Percentiles rank a stretch among this genome's conserved stretches.
Evolutionary conservation across 2,888 invertebrate genomes (phyloP).

Genomic region (Oscheius myriophilus): DNA sequence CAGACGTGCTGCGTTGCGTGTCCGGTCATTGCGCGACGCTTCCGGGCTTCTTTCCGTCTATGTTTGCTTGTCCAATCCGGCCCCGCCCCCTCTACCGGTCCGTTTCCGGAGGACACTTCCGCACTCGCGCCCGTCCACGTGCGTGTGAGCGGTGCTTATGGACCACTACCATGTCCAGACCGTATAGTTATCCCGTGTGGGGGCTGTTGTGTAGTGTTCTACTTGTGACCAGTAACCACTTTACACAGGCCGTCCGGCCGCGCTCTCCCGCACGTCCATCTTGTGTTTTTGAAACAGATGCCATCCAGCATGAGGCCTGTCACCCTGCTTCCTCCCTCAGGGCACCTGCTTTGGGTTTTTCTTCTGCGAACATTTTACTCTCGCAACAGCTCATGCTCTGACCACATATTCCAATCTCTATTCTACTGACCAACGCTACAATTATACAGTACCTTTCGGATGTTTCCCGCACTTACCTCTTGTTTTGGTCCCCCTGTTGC

Average conservation of each 20-base stretch:
- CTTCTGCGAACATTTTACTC: not conserved
- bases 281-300: conserved; percentile 31
- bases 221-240: conserved; percentile 35
- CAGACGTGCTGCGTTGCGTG: conserved; percentile 24
- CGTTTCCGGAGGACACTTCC: conserved; percentile 30
- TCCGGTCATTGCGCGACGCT: conserved; percentile 30
- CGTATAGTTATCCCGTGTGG: conserved; percentile 21
- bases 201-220: conserved; percentile 30
- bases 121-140: conserved; percentile 25
- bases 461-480: too few species aligned
- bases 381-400: too few species aligned
- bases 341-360: conserved; percentile 19
- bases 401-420: too few species aligned
- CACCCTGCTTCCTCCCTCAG: conserved; percentile 23
- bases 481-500: too few species aligned
- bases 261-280: conserved; percentile 29
- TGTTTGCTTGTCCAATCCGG: conserved; percentile 32
- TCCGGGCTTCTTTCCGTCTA: conserved; percentile 32
- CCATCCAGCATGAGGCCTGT: conserved; percentile 30
- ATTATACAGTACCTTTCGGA: too few species aligned
- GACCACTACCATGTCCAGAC: not conserved
- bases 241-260: conserved; percentile 28
- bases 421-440: too few species aligned
- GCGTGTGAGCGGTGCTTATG: conserved; percentile 4
- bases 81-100: conserved; percentile 33